A percentile compares a stretch with the other conserved stretches of the same genome.
phyloP scores from a whole-genome alignment of 2,113 vertebrate species.

The Physeter macrocephalus region DNA sequence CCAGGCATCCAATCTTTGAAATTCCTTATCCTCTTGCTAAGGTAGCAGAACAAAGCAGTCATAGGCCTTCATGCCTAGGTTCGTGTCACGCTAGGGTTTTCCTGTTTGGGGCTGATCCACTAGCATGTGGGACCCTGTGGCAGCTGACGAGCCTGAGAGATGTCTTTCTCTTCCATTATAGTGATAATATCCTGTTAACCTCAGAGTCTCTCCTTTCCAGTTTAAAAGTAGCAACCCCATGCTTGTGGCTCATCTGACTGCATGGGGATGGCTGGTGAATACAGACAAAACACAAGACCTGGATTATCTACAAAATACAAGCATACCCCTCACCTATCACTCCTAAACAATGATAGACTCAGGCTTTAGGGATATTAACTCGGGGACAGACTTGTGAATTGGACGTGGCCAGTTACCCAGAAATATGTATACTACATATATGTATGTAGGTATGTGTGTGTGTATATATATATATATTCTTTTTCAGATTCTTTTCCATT shows the following conservation, averaged over 20 bases:
- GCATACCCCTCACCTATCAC: not conserved
- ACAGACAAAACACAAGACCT: not conserved
- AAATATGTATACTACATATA: no score
- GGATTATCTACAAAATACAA: not conserved
- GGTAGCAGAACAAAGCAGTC: no score
- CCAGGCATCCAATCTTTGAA: not conserved
- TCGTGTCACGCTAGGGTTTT: rapidly evolving
- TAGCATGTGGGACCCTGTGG: not conserved
- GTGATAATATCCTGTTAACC: not conserved
- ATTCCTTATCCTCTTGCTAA: not conserved
- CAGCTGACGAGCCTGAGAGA: not conserved
- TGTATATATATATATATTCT: not conserved
- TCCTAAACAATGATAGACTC: not conserved
- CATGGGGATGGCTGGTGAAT: not conserved
- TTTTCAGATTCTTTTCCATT: not conserved
- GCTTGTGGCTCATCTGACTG: not conserved
- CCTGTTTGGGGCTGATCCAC: not conserved
- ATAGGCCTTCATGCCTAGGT: rapidly evolving
- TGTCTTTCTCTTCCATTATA: not conserved
- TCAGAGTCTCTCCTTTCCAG: not conserved
- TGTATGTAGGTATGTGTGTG: no score
- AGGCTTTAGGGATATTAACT: not conserved
- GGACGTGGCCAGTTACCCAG: not conserved
- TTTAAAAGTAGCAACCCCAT: not conserved
- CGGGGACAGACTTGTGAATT: not conserved